Conservation (phyloP, 2,113 vertebrate genomes). For the Cyanoderma ruficeps region DNA sequence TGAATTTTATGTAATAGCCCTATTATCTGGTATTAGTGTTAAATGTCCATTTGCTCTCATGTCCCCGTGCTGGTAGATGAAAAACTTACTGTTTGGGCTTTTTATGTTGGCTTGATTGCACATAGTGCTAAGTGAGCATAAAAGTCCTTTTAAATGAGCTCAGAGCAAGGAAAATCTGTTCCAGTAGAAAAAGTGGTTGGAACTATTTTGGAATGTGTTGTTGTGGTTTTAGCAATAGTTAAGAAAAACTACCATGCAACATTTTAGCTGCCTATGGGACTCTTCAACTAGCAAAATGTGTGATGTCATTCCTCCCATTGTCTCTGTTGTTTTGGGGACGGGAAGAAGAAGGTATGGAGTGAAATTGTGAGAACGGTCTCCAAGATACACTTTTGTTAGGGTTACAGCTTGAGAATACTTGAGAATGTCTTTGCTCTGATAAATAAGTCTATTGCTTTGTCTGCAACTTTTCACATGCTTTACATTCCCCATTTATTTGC, state of each 20-base stretch:
- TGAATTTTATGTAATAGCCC: constrained; percentile 37
- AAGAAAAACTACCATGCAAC: neutral
- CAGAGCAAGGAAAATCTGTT: neutral
- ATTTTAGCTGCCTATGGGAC: neutral
- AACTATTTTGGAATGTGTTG: neutral
- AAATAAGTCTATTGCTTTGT: neutral
- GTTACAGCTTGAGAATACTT: neutral
- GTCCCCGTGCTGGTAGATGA: neutral
- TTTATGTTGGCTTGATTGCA: neutral
- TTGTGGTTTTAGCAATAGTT: neutral
- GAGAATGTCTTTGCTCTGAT: neutral
- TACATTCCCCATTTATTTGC: neutral
- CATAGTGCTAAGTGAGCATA: neutral
- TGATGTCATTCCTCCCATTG: neutral
- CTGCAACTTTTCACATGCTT: neutral
- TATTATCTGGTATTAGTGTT: constrained; percentile 61
- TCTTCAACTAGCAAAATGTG: neutral
- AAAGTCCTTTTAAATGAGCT: neutral
- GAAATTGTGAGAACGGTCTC: neutral
- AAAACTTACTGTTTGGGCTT: neutral
- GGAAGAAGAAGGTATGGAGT: neutral
- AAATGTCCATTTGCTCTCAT: constrained; percentile 37
- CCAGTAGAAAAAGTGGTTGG: neutral
- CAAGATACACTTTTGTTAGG: neutral
- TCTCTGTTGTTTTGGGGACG: neutral